Evolutionary conservation across 2,888 invertebrate genomes (phyloP), one percentile per base, ranked within the genome.

Genomic region (Drosophila emarginata): DNA sequence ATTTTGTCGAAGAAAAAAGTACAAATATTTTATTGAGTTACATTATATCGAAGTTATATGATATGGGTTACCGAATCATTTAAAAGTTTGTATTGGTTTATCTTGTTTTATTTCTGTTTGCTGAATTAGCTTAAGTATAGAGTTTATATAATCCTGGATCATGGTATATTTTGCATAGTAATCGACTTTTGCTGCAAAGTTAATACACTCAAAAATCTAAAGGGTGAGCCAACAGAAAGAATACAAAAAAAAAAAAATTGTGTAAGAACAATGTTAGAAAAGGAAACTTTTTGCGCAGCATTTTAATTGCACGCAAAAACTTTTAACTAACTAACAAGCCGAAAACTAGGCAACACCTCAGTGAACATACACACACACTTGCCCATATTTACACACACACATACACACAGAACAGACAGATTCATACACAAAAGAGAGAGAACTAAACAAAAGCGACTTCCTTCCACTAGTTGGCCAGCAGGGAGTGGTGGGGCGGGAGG

Each of bases 251-350:
- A 57, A 40, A 77, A 64, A 85, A 85, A 82, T 80, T 80, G 80
- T 83, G 80, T 78, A 82, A 82, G 80, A 85, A 82, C 83, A 82
- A 82, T 82, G 83, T 82, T 64, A 54, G 54, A 54, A 67, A 77
- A 69, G 83, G 70, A 80, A 82, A 82, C 80, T 82, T 82, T 82
- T 82, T 82, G 84, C 87, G 84, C 84, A 87, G 87, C 85, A 84
- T 87, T 84, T 84, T 84, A 84, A 84, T 84, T 84, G 84, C 84
- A 84, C 81, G 84, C 85, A 87, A 87, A 82, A 84, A 84, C 74
- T 84, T 84, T 84, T 81, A 87, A 87, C 84, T 84, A 84, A 87
- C 83, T 83, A 86, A 86, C 87, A 83, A 86, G 81, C 84, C 86
- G 74, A 80, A 78, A 83, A 86, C 83, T 80, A 83, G 80, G 84